phyloP scores from a whole-genome alignment of 2,888 invertebrate species.

The Mellilla xanthometata region DNA sequence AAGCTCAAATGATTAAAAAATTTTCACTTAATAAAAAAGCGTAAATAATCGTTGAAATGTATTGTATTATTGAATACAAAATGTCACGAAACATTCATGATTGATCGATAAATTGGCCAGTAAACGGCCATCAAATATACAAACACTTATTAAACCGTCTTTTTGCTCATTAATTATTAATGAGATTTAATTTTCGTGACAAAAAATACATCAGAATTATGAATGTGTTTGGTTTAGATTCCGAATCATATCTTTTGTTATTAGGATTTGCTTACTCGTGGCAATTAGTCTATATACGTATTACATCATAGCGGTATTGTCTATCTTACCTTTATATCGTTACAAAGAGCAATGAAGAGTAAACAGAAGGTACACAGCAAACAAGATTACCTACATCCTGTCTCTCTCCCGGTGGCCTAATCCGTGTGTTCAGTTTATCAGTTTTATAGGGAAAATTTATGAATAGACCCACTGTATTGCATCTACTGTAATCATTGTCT shows the following conservation, averaged over 20 bases:
- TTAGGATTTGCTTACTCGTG: too few relatives aligned
- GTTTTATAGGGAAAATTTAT: constrained; percentile 65
- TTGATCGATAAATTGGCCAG: constrained; percentile 14
- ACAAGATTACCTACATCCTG: constrained; percentile 79
- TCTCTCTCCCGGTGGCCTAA: constrained; percentile 71
- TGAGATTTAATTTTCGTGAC: not conserved
- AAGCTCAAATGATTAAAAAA: too few relatives aligned
- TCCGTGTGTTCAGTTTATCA: constrained; percentile 61
- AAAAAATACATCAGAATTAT: too few relatives aligned
- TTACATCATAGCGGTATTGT: too few relatives aligned
- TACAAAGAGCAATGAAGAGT: constrained; percentile 47
- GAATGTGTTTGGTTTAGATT: too few relatives aligned
- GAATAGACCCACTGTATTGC: constrained; percentile 53
- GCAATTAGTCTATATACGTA: too few relatives aligned
- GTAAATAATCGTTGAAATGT: constrained; percentile 1
- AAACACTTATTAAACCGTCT: not conserved
- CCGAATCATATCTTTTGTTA: too few relatives aligned
- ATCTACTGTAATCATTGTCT: constrained; percentile 34
- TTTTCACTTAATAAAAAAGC: too few relatives aligned
- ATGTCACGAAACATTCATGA: constrained; percentile 12
- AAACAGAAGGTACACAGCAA: constrained; percentile 47
- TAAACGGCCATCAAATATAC: constrained; percentile 5
- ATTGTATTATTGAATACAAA: constrained; percentile 4
- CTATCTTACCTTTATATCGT: not conserved
- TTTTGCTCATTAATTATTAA: constrained; percentile 5